A percentile compares a stretch with the other conserved stretches of the same genome.
Evolutionary conservation across 2,888 invertebrate genomes (phyloP).

Genomic region (Lamellibrachia satsuma): DNA sequence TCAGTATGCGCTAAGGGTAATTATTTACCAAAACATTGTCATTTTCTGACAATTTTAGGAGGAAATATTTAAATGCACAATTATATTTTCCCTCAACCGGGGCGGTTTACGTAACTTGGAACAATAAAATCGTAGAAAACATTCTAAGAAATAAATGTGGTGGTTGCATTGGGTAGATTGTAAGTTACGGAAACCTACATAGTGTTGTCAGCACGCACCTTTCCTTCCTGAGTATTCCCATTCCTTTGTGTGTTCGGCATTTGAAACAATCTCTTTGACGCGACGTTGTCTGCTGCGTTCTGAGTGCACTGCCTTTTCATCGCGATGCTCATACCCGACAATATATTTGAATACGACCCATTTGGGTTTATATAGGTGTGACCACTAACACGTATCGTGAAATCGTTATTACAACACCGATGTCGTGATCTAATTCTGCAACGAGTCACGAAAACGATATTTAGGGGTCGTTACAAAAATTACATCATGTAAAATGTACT

Average conservation of each 20-base stretch:
- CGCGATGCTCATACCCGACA: background rate
- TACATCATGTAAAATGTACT: background rate
- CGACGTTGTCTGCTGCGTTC: background rate
- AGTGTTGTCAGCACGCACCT: background rate
- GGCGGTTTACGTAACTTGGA: too few species aligned
- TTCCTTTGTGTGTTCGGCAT: background rate
- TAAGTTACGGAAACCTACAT: background rate
- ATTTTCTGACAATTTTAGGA: too few species aligned
- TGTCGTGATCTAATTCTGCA: background rate
- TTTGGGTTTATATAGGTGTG: background rate
- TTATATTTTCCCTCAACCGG: too few species aligned
- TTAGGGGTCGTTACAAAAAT: background rate
- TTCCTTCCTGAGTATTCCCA: background rate
- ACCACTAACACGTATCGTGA: background rate
- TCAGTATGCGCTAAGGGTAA: too few species aligned
- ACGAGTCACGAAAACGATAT: background rate
- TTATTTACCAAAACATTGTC: too few species aligned
- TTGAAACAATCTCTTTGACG: background rate
- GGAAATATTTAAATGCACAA: too few species aligned
- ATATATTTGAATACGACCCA: background rate
- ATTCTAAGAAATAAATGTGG: background rate
- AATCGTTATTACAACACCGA: slow-evolving; percentile 8
- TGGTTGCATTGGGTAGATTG: background rate
- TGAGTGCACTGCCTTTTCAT: background rate
- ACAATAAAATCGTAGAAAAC: too few species aligned